Evolutionary conservation across 2,797 vertebrate genomes (phyloP).

Genomic region (Otolemur crassicaudatus): DNA sequence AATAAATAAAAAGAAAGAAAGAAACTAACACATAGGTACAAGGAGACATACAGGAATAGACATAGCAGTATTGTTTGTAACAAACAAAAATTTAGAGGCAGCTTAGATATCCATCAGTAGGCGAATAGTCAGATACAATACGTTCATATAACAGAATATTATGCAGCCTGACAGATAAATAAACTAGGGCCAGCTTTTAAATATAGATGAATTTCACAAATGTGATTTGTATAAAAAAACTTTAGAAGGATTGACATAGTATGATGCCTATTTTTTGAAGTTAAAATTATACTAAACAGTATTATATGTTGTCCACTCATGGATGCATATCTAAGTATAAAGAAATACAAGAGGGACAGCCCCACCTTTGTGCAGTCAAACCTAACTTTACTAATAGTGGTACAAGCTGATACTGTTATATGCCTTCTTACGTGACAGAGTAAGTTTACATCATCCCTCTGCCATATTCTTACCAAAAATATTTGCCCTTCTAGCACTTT

Average conservation of each 20-base stretch:
- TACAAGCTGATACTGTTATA: neutral
- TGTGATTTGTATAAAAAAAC: neutral
- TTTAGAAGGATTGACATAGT: neutral
- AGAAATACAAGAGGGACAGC: neutral
- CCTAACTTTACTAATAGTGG: neutral
- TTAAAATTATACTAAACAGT: neutral
- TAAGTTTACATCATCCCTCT: neutral
- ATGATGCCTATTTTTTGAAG: neutral
- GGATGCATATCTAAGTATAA: neutral
- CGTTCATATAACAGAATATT: neutral
- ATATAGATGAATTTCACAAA: neutral
- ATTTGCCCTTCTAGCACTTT: conserved; percentile 62
- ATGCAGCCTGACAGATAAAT: neutral
- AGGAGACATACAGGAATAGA: neutral
- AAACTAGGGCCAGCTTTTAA: neutral
- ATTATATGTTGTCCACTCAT: neutral
- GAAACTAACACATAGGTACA: neutral
- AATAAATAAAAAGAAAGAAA: neutral
- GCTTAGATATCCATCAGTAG: neutral
- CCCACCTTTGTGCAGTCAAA: neutral
- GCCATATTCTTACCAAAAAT: conserved; percentile 41
- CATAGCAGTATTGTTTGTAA: neutral
- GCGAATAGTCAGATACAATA: neutral
- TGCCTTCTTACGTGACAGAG: neutral
- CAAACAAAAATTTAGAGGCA: neutral